A percentile compares a stretch with the other conserved stretches of the same genome.
Evolutionary conservation across 2,113 vertebrate genomes (phyloP).

Genomic region (Mola mola): DNA sequence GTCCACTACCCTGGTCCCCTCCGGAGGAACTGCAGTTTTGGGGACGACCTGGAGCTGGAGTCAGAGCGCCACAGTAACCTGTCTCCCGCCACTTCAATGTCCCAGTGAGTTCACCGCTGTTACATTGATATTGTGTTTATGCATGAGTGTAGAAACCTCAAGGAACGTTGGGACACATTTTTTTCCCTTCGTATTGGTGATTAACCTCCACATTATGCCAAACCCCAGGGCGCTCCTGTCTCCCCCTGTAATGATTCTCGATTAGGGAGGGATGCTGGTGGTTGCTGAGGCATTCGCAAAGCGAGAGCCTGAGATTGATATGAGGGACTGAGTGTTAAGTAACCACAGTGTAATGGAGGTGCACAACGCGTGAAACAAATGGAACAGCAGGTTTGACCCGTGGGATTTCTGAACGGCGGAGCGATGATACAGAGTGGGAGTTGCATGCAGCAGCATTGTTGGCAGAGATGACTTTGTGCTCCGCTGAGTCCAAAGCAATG

Average conservation of each 20-base stretch:
- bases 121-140: neutral
- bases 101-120: conserved; percentile 62
- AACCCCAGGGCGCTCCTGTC: conserved; percentile 21
- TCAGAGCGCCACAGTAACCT: conserved; percentile 51
- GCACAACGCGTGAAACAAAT: conserved; percentile 66
- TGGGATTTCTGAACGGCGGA: conserved; percentile 55
- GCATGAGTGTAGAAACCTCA: conserved; percentile 19
- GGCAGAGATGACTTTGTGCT: conserved; percentile 57
- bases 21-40: conserved; percentile 63
- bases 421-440: conserved; percentile 70
- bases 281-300: conserved; percentile 33
- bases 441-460: conserved; percentile 65
- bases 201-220: conserved; percentile 44
- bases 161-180: conserved; percentile 25
- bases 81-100: conserved; percentile 47
- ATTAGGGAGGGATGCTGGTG: conserved; percentile 71
- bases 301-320: conserved; percentile 35
- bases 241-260: conserved; percentile 33
- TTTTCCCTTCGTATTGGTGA: conserved; percentile 18
- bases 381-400: conserved; percentile 56
- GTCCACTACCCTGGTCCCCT: conserved; percentile 33
- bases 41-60: conserved; percentile 70
- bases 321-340: conserved; percentile 63
- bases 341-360: conserved; percentile 45
- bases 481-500: conserved; percentile 60